These are phyloP conservation scores for Drosophila kambysellisi DNA, from an alignment of 2,888 invertebrate genomes.

Conservation along the genomic window DNA sequence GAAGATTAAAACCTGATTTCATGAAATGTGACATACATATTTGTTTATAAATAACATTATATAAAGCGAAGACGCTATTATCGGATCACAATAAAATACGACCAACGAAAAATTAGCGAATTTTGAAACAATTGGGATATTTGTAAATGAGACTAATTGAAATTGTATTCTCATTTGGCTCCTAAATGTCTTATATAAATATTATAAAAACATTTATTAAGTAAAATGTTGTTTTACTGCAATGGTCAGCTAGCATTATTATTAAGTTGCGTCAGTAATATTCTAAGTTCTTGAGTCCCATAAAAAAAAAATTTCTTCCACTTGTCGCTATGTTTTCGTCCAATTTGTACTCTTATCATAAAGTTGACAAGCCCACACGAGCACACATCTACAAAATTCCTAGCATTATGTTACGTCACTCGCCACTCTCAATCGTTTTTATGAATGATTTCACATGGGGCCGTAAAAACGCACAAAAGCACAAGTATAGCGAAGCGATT, in stretches of 20 bases:
- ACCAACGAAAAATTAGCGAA: neutral
- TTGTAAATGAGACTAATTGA: neutral
- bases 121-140: neutral
- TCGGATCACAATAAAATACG: neutral
- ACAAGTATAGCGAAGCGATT: neutral
- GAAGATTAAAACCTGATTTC: neutral
- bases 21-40: neutral
- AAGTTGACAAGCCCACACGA: constrained; percentile 8
- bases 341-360: constrained; percentile 30
- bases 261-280: neutral
- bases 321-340: constrained; percentile 18
- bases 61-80: neutral
- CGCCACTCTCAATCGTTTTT: constrained; percentile 2
- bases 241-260: neutral
- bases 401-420: constrained; percentile 35
- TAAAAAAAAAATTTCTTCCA: constrained; percentile 7
- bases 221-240: neutral
- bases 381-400: constrained; percentile 17
- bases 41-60: neutral
- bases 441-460: constrained; percentile 57
- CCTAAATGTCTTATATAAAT: neutral
- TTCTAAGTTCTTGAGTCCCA: neutral
- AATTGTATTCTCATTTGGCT: neutral
- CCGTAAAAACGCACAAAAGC: neutral
- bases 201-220: neutral